phyloP scores from a whole-genome alignment of 1,140 invertebrate genomes.

The Cydia splendana region DNA sequence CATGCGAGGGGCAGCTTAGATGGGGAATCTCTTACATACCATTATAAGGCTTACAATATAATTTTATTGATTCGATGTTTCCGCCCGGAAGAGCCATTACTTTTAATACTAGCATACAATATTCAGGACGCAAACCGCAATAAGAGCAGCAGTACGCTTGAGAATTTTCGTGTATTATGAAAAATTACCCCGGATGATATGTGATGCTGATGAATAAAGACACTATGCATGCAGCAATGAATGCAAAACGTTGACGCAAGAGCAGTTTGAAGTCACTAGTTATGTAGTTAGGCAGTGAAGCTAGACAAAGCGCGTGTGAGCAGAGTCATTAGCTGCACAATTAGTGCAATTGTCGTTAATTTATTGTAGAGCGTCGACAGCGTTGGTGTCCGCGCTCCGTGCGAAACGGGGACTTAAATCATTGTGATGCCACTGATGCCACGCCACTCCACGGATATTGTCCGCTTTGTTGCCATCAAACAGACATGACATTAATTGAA shows the following conservation, averaged over 20 bases:
- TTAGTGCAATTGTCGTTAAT: constrained; percentile 78
- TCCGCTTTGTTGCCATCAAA: constrained; percentile 5
- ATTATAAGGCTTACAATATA: too few relatives aligned
- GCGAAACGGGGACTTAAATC: constrained; percentile 24
- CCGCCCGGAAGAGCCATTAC: constrained; percentile 1
- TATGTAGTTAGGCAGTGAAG: constrained; percentile 46
- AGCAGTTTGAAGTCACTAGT: background rate
- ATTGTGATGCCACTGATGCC: constrained; percentile 15
- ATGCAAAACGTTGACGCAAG: background rate
- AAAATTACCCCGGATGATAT: background rate
- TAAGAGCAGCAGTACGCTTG: constrained; percentile 8
- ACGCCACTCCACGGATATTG: background rate
- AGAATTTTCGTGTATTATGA: background rate
- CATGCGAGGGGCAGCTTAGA: background rate
- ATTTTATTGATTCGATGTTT: constrained; percentile 3
- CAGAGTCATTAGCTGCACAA: constrained; percentile 70
- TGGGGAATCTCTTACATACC: background rate
- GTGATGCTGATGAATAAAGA: background rate
- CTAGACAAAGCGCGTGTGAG: constrained; percentile 68
- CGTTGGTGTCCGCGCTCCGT: constrained; percentile 22
- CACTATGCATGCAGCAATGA: background rate
- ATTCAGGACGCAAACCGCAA: constrained; percentile 1
- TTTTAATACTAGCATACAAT: background rate
- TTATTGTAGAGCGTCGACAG: constrained; percentile 59
- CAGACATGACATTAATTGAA: constrained; percentile 20